Conservation (phyloP, 1,140 invertebrate genomes). For the Orchestia grillus region DNA sequence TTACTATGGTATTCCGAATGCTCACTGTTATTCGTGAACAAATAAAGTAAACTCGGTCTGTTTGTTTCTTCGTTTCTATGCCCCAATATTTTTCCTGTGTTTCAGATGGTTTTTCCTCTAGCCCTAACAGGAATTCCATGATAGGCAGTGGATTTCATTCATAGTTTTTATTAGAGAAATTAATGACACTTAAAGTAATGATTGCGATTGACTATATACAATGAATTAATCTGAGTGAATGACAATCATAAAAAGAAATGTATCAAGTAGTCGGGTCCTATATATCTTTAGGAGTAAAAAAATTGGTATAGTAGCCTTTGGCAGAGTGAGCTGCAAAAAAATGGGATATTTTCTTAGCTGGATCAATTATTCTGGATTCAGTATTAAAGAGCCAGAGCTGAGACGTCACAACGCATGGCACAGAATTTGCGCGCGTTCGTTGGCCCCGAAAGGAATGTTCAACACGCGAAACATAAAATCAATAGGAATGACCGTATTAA, state of each 20-base stretch:
- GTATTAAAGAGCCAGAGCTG: neutral
- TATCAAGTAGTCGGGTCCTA: neutral
- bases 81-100: neutral
- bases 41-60: neutral
- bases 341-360: neutral
- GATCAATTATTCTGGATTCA: neutral
- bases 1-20: neutral
- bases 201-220: constrained; percentile 9
- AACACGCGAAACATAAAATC: neutral
- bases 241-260: neutral
- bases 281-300: neutral
- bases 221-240: constrained; percentile 20
- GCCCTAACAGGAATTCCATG: neutral
- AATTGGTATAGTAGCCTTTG: neutral
- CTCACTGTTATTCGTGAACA: neutral
- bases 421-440: neutral
- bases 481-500: neutral
- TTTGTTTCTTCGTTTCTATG: neutral
- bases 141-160: neutral
- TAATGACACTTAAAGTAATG: neutral
- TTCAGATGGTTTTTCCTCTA: neutral
- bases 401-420: neutral
- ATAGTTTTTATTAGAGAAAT: constrained; percentile 52
- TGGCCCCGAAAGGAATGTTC: neutral
- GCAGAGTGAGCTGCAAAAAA: neutral